phyloP scores from a whole-genome alignment of 1,140 invertebrate species.

The Lordiphosa clarofinis region DNA sequence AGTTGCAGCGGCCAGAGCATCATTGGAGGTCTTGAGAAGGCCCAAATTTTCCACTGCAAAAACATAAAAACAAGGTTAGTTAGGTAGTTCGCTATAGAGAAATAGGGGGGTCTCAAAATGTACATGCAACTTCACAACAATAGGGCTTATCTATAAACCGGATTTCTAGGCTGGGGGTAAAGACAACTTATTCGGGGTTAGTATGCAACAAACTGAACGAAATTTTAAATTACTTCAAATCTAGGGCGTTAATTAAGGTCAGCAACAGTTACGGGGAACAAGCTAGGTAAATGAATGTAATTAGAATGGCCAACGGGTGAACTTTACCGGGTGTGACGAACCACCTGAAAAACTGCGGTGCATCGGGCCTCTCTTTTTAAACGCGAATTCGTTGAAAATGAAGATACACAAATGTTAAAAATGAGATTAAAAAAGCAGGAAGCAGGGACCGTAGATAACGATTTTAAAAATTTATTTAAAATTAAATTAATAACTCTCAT shows the following conservation, averaged over 20 bases:
- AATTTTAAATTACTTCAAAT: too few relatives aligned
- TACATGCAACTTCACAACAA: slow-evolving; percentile 5
- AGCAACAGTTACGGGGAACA: slow-evolving; percentile 49
- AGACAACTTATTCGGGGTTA: slow-evolving; percentile 38
- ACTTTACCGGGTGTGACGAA: slow-evolving; percentile 76
- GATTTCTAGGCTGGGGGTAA: slow-evolving; percentile 3
- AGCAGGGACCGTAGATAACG: too few relatives aligned
- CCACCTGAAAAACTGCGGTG: slow-evolving; percentile 73
- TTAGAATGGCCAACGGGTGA: slow-evolving; percentile 50
- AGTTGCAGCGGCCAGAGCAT: slow-evolving; percentile 28
- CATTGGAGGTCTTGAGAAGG: slow-evolving; percentile 45
- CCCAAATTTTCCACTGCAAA: slow-evolving; percentile 72
- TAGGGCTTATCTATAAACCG: not conserved
- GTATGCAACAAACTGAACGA: slow-evolving; percentile 22
- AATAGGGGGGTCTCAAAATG: not conserved
- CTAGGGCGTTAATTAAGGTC: slow-evolving; percentile 6
- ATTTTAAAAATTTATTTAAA: too few relatives aligned
- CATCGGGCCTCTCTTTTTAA: slow-evolving; percentile 63
- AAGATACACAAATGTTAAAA: slow-evolving; percentile 65
- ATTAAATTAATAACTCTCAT: too few relatives aligned
- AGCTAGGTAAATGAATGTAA: slow-evolving; percentile 36
- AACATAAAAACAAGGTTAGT: not conserved
- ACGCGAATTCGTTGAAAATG: slow-evolving; percentile 44
- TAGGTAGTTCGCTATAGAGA: not conserved
- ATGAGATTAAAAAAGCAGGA: slow-evolving; percentile 30